A percentile compares a stretch with the other conserved stretches of the same genome.
These are phyloP conservation scores for Diarsia rubi DNA, from an alignment of 2,888 invertebrate genomes.

Conservation along the genomic window DNA sequence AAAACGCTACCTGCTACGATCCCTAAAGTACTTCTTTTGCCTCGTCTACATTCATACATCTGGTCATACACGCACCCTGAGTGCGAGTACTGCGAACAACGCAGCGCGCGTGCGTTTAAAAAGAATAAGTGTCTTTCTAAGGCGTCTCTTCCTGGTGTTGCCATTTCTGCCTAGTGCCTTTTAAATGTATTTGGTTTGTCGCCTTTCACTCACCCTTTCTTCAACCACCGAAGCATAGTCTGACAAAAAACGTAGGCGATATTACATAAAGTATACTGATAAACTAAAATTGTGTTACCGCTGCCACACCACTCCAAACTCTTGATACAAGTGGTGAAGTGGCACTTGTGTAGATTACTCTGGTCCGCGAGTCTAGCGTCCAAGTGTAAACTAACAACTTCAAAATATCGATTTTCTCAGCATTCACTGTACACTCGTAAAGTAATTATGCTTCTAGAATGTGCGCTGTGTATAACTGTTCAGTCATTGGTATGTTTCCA, in stretches of 20 bases:
- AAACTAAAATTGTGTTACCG: constrained; percentile 38
- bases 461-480: background rate
- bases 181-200: no score
- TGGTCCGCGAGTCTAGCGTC: constrained; percentile 25
- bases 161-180: no score
- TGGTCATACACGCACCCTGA: no score
- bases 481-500: background rate
- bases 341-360: constrained; percentile 50
- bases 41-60: no score
- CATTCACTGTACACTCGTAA: constrained; percentile 7
- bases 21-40: no score
- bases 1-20: no score
- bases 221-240: background rate
- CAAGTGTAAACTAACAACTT: constrained; percentile 56
- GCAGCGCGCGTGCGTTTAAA: no score
- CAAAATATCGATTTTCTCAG: constrained; percentile 62
- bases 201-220: no score
- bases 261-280: constrained; percentile 22
- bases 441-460: constrained; percentile 2
- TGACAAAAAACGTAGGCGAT: constrained; percentile 19
- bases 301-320: constrained; percentile 17
- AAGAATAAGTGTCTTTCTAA: no score
- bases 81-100: no score
- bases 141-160: no score
- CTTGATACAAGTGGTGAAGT: constrained; percentile 59